Conservation (phyloP, 2,888 invertebrate species). For the Ptychoptera albimana region DNA sequence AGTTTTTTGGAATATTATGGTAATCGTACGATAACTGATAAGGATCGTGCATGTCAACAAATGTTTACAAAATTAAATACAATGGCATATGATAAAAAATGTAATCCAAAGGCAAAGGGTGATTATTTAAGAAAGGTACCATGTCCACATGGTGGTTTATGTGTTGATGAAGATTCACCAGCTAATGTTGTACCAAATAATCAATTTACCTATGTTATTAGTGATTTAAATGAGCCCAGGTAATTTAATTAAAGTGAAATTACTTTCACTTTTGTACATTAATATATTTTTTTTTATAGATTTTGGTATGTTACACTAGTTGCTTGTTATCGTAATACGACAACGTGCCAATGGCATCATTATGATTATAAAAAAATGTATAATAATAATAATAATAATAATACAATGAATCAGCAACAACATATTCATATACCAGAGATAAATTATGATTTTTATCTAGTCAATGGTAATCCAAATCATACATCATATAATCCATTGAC, state of each 20-base stretch:
- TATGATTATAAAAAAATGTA: conserved; percentile 33
- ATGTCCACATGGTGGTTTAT: conserved; percentile 57
- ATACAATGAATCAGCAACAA: neutral
- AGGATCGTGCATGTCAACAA: conserved; percentile 57
- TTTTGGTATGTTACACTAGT: conserved; percentile 95
- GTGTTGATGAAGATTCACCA: conserved; percentile 73
- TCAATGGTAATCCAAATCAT: conserved; percentile 87
- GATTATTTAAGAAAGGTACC: conserved; percentile 74
- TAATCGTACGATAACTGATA: conserved; percentile 47
- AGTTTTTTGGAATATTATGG: conserved; percentile 84
- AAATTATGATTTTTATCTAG: conserved; percentile 86
- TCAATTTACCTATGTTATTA: conserved; percentile 89
- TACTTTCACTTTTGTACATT: neutral
- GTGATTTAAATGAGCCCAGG: conserved; percentile 81
- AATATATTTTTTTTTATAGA: conserved; percentile 32
- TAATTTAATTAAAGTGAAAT: conserved; percentile 24
- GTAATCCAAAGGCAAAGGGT: conserved; percentile 49
- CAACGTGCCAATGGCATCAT: conserved; percentile 72
- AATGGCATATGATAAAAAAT: conserved; percentile 70
- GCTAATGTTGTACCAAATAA: conserved; percentile 71
- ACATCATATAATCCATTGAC: conserved; percentile 75
- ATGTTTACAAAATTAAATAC: conserved; percentile 77
- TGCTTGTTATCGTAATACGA: conserved; percentile 70
- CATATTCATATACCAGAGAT: conserved; percentile 27
- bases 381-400: neutral